Base-by-base conservation (phyloP, 1,140 invertebrate genomes). In the Zaprionus gabonicus region DNA sequence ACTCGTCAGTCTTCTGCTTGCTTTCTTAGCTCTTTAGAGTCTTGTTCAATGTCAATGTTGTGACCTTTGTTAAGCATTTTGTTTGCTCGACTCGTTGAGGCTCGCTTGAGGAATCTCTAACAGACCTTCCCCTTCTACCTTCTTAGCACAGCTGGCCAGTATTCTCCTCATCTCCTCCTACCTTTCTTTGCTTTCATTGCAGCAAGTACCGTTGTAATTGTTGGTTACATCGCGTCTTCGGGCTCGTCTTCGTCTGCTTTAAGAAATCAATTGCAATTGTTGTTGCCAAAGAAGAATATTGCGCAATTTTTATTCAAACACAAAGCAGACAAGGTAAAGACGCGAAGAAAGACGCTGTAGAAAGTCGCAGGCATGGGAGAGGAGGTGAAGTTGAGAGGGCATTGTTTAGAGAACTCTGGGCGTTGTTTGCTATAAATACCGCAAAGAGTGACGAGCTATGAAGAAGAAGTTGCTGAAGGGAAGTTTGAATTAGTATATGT, bases 1-100 rank as follows among this genome's bases (percentile, higher is more conserved):
- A 7, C 53, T 62, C 13, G 20, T 27, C 41, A 0, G 5, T 44
- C 36, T n/a, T 27, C 4, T 38, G 46, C 38, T 23, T 58, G 17
- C 36, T 55, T 20, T 38, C 57, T 69, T 55, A 13, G 65, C 69
- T 49, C 70, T 60, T 73, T 67, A 49, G 36, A 62, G 70, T 76
- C 81, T 76, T 79, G 75, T 79, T 87, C 84, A 87, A 87, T 87
- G 84, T 88, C 84, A 88, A 88, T 88, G 84, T 81, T 88, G 84
- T 88, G 84, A 88, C 84, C 84, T 88, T 88, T 88, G 84, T 90
- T 90, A 90, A 76, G 81, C 81, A 90, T 84, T 90, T 90, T 84
- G 71, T 84, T 87, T 84, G 81, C 81, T 68, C 57, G 70, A 49
- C 38, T 69, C 65, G 44, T 20, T 57, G n/a, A 34, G 17, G 63